These are phyloP conservation scores for Erynnis tages DNA, from an alignment of 2,888 invertebrate genomes.

Conservation along the genomic window DNA sequence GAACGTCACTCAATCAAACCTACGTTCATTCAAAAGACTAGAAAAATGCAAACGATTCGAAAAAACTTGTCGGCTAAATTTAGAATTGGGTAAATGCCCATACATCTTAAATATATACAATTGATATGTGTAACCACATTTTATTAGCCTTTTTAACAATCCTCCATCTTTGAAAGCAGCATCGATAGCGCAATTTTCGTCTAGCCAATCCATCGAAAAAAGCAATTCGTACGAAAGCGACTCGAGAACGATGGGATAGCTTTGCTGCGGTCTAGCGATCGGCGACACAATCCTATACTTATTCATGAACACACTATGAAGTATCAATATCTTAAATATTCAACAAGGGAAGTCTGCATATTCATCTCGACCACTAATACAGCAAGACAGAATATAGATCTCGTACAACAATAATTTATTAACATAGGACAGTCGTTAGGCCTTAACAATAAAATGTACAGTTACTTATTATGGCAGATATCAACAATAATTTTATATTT, in stretches of 20 bases:
- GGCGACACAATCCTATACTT: slow-evolving; percentile 40
- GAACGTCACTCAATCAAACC: slow-evolving; percentile 52
- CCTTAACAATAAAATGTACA: slow-evolving; percentile 77
- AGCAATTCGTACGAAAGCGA: slow-evolving; percentile 39
- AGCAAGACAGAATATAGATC: slow-evolving; percentile 25
- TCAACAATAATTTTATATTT: slow-evolving; percentile 74
- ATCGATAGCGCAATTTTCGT: slow-evolving; percentile 11
- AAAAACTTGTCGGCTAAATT: slow-evolving; percentile 49
- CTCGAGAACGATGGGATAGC: slow-evolving; percentile 41
- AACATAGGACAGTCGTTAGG: slow-evolving; percentile 79
- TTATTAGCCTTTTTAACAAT: slow-evolving; percentile 7
- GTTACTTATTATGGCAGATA: slow-evolving; percentile 79
- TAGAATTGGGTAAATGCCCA: slow-evolving; percentile 48
- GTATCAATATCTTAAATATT: slow-evolving; percentile 52
- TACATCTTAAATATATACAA: slow-evolving; percentile 44
- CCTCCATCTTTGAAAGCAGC: slow-evolving; percentile 17
- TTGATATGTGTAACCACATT: slow-evolving; percentile 61
- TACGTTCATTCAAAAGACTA: slow-evolving; percentile 68
- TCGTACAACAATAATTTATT: slow-evolving; percentile 63
- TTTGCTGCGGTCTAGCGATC: slow-evolving; percentile 41
- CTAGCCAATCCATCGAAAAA: slow-evolving; percentile 33
- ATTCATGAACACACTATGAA: slow-evolving; percentile 61
- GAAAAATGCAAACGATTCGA: slow-evolving; percentile 77
- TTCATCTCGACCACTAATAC: slow-evolving; percentile 14
- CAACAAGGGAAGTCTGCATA: slow-evolving; percentile 52